A percentile compares a stretch with the other conserved stretches of the same genome.
Conservation (phyloP, 1,140 invertebrate species). For the Uloborus diversus region DNA sequence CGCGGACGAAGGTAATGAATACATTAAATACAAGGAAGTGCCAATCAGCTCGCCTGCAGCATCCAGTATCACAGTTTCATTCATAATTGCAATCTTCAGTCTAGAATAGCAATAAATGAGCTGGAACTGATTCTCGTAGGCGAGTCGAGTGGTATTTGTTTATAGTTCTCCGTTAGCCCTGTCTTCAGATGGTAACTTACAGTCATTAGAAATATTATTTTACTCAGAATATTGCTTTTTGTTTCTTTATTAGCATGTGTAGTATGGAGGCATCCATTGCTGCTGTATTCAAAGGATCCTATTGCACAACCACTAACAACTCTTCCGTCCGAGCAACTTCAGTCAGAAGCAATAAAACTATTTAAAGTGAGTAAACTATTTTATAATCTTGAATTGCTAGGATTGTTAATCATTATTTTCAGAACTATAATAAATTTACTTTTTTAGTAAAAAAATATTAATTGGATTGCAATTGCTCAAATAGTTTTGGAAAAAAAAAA, state of each 20-base stretch:
- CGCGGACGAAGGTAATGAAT: slow-evolving; percentile 89
- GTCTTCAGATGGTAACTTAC: no score
- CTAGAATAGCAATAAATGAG: no score
- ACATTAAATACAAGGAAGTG: no score
- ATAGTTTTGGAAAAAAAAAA: no score
- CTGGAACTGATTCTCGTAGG: no score
- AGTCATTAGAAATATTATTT: no score
- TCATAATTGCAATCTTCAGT: no score
- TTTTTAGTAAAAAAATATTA: neutral
- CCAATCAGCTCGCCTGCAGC: no score
- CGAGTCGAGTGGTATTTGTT: no score
- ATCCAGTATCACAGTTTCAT: no score
- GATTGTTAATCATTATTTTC: neutral
- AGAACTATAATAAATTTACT: slow-evolving; percentile 2
- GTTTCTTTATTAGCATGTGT: slow-evolving; percentile 76
- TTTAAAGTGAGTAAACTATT: slow-evolving; percentile 77
- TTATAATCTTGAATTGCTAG: neutral
- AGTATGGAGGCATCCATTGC: slow-evolving; percentile 89
- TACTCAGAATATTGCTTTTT: no score
- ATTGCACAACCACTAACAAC: slow-evolving; percentile 86
- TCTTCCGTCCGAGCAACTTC: slow-evolving; percentile 82
- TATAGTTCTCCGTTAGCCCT: no score
- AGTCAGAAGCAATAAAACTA: slow-evolving; percentile 90
- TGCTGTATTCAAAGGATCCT: slow-evolving; percentile 90
- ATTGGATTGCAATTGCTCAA: neutral